Evolutionary conservation across 1,140 invertebrate genomes (phyloP), one percentile per base, ranked within the genome.

Genomic region (Helicoverpa armigera): DNA sequence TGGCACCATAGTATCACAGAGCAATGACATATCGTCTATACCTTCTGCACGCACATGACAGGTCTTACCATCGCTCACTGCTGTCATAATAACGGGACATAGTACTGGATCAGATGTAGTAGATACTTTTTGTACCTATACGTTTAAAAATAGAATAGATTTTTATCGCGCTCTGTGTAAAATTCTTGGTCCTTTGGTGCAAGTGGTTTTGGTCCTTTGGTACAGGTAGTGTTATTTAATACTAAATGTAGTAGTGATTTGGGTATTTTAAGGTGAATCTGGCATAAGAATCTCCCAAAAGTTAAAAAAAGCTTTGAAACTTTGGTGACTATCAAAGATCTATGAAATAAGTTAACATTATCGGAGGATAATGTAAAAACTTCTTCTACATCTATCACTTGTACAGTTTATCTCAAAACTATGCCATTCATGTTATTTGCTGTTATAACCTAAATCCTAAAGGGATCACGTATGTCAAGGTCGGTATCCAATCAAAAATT

Each of bases 401-500:
- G 35, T 35, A 4, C 31, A 3, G 35, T 3, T 35, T 4, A 16
- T 35, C 13, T 35, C 5, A 9, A 67, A 70, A 29, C 67, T 51
- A 70, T 70, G 67, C 51, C 67, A 70, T 29, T 14, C 1, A n/a
- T 31, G n/a, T 23, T 60, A 13, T 48, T 77, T 56, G 65, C 50
- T 80, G 61, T 61, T 16, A 43, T 69, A 58, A 75, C 78, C 65
- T 80, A 80, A 84, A 81, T 79, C 72, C 69, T 69, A 78, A 73
- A 82, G 74, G 67, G 63, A 16, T 76, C 56, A 67, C 51, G 70
- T 54, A 69, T 80, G 74, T 83, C 82, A 86, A 86, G 86, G 86
- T 75, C 83, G 74, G 72, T 23, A 80, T 78, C 63, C 81, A 76
- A 85, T 84, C 81, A 81, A 84, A 86, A 87, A 82, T 85, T 81